A percentile compares a stretch with the other conserved stretches of the same genome.
Conservation (phyloP, 2,888 invertebrate genomes). For the Thera britannica region DNA sequence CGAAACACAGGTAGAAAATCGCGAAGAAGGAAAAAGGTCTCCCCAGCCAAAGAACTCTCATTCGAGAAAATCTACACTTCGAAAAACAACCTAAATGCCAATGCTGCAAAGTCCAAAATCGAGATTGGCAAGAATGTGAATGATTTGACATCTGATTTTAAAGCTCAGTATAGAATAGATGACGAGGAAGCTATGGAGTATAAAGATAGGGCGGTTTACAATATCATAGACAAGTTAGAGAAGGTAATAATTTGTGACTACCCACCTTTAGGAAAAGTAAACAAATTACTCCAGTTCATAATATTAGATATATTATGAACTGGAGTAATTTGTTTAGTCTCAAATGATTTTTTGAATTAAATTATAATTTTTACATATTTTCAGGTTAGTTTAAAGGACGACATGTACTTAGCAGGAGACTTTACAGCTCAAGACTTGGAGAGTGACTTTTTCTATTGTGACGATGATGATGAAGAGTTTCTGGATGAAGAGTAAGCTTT, state of each 20-base stretch:
- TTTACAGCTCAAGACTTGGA: conserved; percentile 67
- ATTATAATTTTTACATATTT: neutral
- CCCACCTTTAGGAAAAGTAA: too few relatives aligned
- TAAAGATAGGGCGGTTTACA: conserved; percentile 57
- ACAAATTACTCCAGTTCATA: too few relatives aligned
- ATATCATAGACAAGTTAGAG: conserved; percentile 73
- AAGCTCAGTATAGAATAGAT: conserved; percentile 45
- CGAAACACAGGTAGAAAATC: conserved; percentile 69
- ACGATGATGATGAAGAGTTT: conserved; percentile 68
- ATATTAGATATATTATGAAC: too few relatives aligned
- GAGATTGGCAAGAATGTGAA: conserved; percentile 74
- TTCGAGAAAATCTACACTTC: conserved; percentile 41
- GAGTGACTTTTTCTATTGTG: conserved; percentile 67
- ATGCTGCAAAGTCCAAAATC: conserved; percentile 48
- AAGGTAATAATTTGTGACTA: conserved; percentile 37
- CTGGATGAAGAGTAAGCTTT: conserved; percentile 70
- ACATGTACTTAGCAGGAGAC: conserved; percentile 70
- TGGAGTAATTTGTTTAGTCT: too few relatives aligned
- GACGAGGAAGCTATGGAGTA: conserved; percentile 34
- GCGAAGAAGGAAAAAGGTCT: conserved; percentile 69
- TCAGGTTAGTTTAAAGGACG: conserved; percentile 66
- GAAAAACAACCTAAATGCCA: conserved; percentile 40
- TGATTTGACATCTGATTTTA: conserved; percentile 54
- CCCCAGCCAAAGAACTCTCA: conserved; percentile 62
- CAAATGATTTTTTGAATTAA: too few relatives aligned